phyloP scores from a whole-genome alignment of 2,888 invertebrate genomes.

The Epistrophe eligans region DNA sequence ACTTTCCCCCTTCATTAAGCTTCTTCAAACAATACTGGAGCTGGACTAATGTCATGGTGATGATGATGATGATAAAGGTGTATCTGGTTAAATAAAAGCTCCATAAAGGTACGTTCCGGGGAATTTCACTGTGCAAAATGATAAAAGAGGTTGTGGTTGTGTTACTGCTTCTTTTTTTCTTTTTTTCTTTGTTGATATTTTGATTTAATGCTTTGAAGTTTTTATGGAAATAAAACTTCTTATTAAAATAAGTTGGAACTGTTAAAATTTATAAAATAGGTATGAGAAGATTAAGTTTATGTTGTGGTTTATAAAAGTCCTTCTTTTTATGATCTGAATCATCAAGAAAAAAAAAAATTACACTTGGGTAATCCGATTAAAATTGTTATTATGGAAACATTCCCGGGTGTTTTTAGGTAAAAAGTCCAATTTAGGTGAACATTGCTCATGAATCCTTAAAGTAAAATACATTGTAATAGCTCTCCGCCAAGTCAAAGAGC shows the following conservation, averaged over 20 bases:
- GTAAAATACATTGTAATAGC: no score
- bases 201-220: background rate
- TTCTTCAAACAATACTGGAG: constrained; percentile 13
- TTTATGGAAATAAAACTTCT: background rate
- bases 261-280: background rate
- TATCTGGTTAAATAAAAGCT: background rate
- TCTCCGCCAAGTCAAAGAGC: no score
- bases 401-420: background rate
- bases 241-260: background rate
- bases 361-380: background rate
- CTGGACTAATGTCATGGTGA: constrained; percentile 45
- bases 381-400: background rate
- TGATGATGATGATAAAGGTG: constrained; percentile 16
- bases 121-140: background rate
- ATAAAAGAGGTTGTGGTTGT: background rate
- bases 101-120: background rate
- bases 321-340: background rate
- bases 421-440: no score
- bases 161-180: background rate
- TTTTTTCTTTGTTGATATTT: background rate
- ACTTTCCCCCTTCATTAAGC: background rate
- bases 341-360: background rate
- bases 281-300: constrained; percentile 13
- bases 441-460: no score
- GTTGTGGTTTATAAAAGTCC: background rate